Percentiles rank a stretch among this genome's conserved stretches.
Evolutionary conservation across 1,140 invertebrate genomes (phyloP).

Genomic region (Adoxophyes honmai): DNA sequence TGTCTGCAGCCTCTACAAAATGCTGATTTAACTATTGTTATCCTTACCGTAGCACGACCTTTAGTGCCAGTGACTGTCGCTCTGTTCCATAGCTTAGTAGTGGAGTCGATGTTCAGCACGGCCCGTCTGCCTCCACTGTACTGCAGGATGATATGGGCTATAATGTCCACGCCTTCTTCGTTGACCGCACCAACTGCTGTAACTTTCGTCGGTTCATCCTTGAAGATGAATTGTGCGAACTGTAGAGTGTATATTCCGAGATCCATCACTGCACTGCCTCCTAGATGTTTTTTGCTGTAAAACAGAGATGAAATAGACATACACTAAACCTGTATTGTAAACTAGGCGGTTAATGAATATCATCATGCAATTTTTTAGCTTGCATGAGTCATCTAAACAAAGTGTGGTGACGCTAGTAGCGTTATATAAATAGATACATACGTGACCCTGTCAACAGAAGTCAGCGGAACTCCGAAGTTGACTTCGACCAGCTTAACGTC

Average conservation of each 20-base stretch:
- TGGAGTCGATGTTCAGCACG: constrained; percentile 76
- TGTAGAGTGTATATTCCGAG: constrained; percentile 88
- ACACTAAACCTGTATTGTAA: too few relatives aligned
- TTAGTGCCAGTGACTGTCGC: constrained; percentile 6
- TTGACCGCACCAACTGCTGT: constrained; percentile 81
- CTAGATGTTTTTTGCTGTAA: constrained; percentile 77
- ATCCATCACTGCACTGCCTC: constrained; percentile 87
- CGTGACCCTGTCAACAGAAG: constrained; percentile 79
- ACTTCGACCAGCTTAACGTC: constrained; percentile 83
- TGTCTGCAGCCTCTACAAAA: too few relatives aligned
- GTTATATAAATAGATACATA: constrained; percentile 56
- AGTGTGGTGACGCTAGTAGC: too few relatives aligned
- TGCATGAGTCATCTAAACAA: too few relatives aligned
- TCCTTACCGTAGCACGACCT: constrained; percentile 7
- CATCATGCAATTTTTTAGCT: too few relatives aligned
- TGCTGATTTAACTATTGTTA: too few relatives aligned
- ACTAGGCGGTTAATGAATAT: too few relatives aligned
- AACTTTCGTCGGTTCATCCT: constrained; percentile 79
- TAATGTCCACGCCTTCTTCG: constrained; percentile 81
- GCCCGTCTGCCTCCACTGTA: constrained; percentile 81
- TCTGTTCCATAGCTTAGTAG: constrained; percentile 72
- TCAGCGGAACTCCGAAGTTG: constrained; percentile 81
- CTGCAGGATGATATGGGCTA: constrained; percentile 77
- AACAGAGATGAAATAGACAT: background rate
- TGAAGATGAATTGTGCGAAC: constrained; percentile 81